Evolutionary conservation across 2,113 vertebrate genomes (phyloP), one percentile per base, ranked within the genome.

Genomic region (Tangachromis dhanisi): DNA sequence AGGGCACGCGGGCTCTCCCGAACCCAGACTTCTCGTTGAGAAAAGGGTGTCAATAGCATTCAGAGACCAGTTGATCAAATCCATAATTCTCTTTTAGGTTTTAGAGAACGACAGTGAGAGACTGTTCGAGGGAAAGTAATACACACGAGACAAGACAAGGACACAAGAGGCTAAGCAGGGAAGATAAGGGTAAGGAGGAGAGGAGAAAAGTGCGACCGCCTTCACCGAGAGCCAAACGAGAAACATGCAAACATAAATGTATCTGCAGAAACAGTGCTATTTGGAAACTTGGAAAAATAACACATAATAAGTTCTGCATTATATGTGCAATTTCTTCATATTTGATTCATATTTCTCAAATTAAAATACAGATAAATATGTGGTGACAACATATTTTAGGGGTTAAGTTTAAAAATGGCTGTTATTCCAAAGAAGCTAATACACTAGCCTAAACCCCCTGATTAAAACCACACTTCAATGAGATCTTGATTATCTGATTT

Each of bases 401-500:
- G 7, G 4, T 55, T 26, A 55, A 26, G 21, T 26, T 55, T 55
- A 55, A 55, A 26, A 26, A 55, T 55, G 54, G 11, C 54, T 55
- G 54, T 57, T 57, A 26, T 57, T 8, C 54, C 54, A 57, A 57
- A 57, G 8, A 13, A 8, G 45, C 45, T 8, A 49, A 49, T 49
- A 49, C 7, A 49, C 45, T 2, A 8, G 21, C 54, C 54, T 26
- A 26, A 55, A 55, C 53, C 0, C 21, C 53, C 0, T 55, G 11
- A 26, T 26, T 55, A 2, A 57, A 57, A 57, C 4, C 54, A 57
- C 54, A 57, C 54, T 26, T 57, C 4, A 57, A 26, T 57, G 54
- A 26, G 54, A 3, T 57, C 24, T 57, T 57, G 12, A 57, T 57
- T 57, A 26, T 57, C 14, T 3, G 54, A 57, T 26, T 2, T 8